phyloP scores from a whole-genome alignment of 1,140 invertebrate species.

The Branchinecta lindahli region DNA sequence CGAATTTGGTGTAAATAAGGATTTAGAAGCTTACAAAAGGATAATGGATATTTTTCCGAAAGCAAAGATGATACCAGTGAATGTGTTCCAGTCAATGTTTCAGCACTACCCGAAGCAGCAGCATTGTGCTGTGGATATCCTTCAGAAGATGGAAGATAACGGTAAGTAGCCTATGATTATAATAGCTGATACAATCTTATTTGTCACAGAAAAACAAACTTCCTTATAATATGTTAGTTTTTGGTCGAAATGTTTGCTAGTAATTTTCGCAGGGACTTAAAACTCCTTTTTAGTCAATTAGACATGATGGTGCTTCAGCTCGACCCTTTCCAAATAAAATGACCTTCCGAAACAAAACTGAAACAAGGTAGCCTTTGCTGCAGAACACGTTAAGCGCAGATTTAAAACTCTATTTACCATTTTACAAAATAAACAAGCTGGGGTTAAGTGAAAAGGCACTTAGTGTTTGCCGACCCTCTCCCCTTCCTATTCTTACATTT shows the following conservation, averaged over 20 bases:
- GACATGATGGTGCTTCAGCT: no score
- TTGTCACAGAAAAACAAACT: background rate
- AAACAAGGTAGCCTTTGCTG: no score
- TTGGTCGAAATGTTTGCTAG: background rate
- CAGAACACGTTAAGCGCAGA: no score
- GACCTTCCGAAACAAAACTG: no score
- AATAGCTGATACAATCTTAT: slow-evolving; percentile 16
- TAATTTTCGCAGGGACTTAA: background rate
- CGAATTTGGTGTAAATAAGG: slow-evolving; percentile 72
- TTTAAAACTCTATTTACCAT: no score
- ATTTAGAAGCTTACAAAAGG: slow-evolving; percentile 79
- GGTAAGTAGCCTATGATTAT: slow-evolving; percentile 36
- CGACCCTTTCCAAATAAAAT: no score
- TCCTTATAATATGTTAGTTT: slow-evolving; percentile 13
- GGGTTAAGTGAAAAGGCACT: no score
- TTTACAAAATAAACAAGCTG: no score
- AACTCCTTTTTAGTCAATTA: background rate
- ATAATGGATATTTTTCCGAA: slow-evolving; percentile 83
- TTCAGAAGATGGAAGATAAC: slow-evolving; percentile 81
- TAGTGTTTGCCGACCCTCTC: no score
- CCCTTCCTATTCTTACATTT: no score
- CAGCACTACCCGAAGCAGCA: slow-evolving; percentile 91
- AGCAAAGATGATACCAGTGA: slow-evolving; percentile 65
- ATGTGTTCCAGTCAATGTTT: slow-evolving; percentile 66
- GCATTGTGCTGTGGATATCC: slow-evolving; percentile 64